These are phyloP conservation scores for Perdita meconis DNA, from an alignment of 2,888 invertebrate species.

Conservation along the genomic window DNA sequence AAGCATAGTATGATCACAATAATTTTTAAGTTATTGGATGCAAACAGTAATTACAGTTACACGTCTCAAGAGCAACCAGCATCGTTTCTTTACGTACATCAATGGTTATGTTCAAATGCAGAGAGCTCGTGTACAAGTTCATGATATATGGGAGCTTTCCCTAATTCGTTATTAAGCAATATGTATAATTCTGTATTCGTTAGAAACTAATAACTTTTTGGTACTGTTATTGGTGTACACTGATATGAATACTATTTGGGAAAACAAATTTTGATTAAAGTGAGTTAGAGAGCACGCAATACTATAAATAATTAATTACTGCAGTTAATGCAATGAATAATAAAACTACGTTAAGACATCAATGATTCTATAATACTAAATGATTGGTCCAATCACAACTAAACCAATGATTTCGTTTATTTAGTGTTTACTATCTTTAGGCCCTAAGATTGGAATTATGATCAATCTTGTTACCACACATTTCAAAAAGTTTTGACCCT, in stretches of 20 bases:
- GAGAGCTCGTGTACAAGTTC: constrained; percentile 28
- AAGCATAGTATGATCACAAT: constrained; percentile 71
- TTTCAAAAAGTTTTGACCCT: constrained; percentile 9
- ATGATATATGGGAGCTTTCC: constrained; percentile 17
- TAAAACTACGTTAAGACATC: constrained; percentile 27
- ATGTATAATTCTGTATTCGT: constrained; percentile 17
- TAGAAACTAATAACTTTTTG: constrained; percentile 41
- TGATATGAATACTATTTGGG: constrained; percentile 8
- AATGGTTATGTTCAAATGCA: constrained; percentile 39
- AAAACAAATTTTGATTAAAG: constrained; percentile 15
- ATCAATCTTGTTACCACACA: constrained; percentile 12
- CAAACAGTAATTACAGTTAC: constrained; percentile 60
- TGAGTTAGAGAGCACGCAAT: constrained; percentile 46
- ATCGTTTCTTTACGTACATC: constrained; percentile 26
- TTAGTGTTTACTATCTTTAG: constrained; percentile 39
- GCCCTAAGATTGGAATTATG: constrained; percentile 37
- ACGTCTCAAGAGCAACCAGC: constrained; percentile 53
- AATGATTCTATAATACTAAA: constrained; percentile 42
- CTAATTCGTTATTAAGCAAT: constrained; percentile 29
- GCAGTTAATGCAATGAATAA: constrained; percentile 18
- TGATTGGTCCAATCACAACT: constrained; percentile 62
- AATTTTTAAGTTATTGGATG: constrained; percentile 64
- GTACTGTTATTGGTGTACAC: constrained; percentile 1
- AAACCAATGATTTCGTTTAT: constrained; percentile 59
- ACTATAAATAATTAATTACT: constrained; percentile 18